These are phyloP conservation scores for Neolamprologus cancellatus DNA, from an alignment of 2,113 vertebrate genomes.

Conservation along the genomic window DNA sequence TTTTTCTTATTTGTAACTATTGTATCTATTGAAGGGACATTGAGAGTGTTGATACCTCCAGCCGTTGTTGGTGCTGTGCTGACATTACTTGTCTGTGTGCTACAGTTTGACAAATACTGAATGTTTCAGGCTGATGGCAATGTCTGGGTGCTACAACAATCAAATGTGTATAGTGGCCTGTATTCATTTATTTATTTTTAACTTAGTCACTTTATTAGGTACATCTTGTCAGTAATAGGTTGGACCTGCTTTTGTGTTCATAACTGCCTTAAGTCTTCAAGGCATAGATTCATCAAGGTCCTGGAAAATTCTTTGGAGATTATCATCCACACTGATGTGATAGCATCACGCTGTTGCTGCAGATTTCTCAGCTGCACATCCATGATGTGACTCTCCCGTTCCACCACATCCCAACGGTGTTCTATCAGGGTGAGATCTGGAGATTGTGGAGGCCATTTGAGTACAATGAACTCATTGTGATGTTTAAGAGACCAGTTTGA, in stretches of 20 bases:
- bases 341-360: neutral
- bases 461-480: neutral
- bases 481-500: neutral
- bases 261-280: neutral
- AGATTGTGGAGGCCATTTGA: neutral
- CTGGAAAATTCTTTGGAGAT: neutral
- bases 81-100: neutral
- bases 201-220: neutral
- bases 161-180: neutral
- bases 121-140: neutral
- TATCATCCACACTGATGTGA: neutral
- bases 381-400: neutral
- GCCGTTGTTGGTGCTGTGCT: neutral
- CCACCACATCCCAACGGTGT: neutral
- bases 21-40: neutral
- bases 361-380: neutral
- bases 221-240: neutral
- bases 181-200: neutral
- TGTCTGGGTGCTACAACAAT: neutral
- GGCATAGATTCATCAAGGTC: neutral
- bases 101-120: neutral
- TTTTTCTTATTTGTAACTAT: neutral
- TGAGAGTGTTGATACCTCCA: neutral
- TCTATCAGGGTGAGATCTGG: neutral
- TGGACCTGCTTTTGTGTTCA: neutral